phyloP scores from a whole-genome alignment of 1,140 invertebrate species.

The Meloidogyne chitwoodi region DNA sequence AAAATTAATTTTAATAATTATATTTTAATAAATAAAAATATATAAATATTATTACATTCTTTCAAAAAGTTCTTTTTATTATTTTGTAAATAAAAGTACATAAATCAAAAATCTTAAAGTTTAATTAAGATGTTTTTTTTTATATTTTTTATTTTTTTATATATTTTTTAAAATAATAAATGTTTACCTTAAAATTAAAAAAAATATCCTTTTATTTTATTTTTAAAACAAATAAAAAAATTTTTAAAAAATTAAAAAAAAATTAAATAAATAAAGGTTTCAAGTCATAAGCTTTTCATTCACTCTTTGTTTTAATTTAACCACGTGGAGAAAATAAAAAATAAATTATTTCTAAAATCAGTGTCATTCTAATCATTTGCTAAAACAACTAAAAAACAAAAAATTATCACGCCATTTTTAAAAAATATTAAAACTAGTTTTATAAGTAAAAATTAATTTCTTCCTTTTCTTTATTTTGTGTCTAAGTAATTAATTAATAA shows the following conservation, averaged over 20 bases:
- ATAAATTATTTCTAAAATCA: neutral
- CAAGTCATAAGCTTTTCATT: neutral
- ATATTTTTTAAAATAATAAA: too few relatives aligned
- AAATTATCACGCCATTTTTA: neutral
- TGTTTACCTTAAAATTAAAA: too few relatives aligned
- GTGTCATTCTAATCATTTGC: neutral
- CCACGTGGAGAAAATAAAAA: neutral
- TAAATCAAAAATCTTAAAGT: too few relatives aligned
- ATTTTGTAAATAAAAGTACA: too few relatives aligned
- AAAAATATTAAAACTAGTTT: neutral
- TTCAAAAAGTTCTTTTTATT: too few relatives aligned
- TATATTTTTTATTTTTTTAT: too few relatives aligned
- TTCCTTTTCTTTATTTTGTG: neutral
- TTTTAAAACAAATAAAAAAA: neutral
- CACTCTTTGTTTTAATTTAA: neutral
- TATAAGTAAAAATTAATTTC: neutral
- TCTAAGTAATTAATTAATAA: neutral
- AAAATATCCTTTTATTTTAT: neutral
- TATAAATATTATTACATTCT: too few relatives aligned
- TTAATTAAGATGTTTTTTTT: too few relatives aligned
- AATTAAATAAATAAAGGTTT: neutral
- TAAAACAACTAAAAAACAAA: neutral
- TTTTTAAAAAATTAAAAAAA: neutral
- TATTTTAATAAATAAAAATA: too few relatives aligned
- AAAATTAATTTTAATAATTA: too few relatives aligned